Evolutionary conservation across 2,113 vertebrate genomes (phyloP).

Genomic region (Calidris pygmaea): DNA sequence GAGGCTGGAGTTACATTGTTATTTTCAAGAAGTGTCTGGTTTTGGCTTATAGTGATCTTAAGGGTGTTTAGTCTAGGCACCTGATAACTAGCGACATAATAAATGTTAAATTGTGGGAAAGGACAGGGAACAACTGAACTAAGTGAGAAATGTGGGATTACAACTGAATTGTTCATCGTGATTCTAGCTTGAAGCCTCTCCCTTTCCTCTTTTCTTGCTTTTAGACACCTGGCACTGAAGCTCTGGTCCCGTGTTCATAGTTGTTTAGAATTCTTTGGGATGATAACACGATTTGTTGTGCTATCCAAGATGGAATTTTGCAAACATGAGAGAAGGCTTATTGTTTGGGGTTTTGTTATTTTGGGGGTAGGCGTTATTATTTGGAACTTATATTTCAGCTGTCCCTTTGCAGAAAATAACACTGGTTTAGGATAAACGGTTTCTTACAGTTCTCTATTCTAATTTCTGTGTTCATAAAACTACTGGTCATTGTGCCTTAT

Average conservation of each 20-base stretch:
- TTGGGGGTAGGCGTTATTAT: not conserved
- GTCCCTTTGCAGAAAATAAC: not conserved
- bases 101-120: not conserved
- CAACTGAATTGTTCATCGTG: fast-evolving
- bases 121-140: not conserved
- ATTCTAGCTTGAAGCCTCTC: not conserved
- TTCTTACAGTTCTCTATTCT: not conserved
- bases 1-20: not conserved
- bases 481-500: not conserved
- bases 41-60: not conserved
- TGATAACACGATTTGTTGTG: not conserved
- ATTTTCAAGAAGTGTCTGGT: not conserved
- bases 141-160: not conserved
- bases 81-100: not conserved
- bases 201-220: not conserved
- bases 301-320: not conserved
- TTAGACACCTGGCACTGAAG: not conserved
- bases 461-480: not conserved
- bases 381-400: not conserved
- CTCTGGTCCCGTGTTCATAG: not conserved
- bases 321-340: not conserved
- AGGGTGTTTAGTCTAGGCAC: not conserved
- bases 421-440: not conserved
- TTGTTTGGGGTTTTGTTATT: not conserved
- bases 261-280: conserved; percentile 1